Percentiles rank a stretch among this genome's conserved stretches.
Evolutionary conservation across 2,797 vertebrate genomes (phyloP).

Genomic region (Triplophysa bombifrons): DNA sequence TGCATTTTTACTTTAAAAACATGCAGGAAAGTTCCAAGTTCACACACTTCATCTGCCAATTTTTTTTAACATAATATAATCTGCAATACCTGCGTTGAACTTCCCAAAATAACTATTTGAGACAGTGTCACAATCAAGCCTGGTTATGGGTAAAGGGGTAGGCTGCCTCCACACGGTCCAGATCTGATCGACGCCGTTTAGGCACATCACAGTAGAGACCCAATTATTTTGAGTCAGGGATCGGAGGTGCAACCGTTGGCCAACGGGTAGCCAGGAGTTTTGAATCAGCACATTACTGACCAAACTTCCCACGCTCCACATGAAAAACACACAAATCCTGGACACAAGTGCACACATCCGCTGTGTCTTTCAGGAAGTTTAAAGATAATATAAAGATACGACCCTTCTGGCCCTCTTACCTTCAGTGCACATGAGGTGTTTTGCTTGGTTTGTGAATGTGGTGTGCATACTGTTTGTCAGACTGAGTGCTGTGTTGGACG

Average conservation of each 20-base stretch:
- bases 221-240: slow-evolving; percentile 74
- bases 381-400: slow-evolving; percentile 27
- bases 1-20: not conserved
- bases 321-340: slow-evolving; percentile 42
- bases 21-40: slow-evolving; percentile 4
- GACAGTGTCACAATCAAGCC: slow-evolving; percentile 23
- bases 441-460: slow-evolving; percentile 21
- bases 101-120: slow-evolving; percentile 48
- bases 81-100: slow-evolving; percentile 54
- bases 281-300: slow-evolving; percentile 64
- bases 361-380: slow-evolving; percentile 10
- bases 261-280: slow-evolving; percentile 70
- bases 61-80: slow-evolving; percentile 39
- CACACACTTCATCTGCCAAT: not conserved
- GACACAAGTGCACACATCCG: slow-evolving; percentile 9
- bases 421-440: slow-evolving; percentile 34
- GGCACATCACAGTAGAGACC: slow-evolving; percentile 69
- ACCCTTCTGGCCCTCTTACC: not conserved
- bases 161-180: slow-evolving; percentile 63
- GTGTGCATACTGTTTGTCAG: slow-evolving; percentile 12
- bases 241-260: slow-evolving; percentile 63
- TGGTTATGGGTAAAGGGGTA: slow-evolving; percentile 43
- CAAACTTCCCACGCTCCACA: slow-evolving; percentile 17
- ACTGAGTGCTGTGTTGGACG: slow-evolving; percentile 45
- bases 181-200: slow-evolving; percentile 64